A percentile compares a stretch with the other conserved stretches of the same genome.
Evolutionary conservation across 2,113 vertebrate genomes (phyloP).

Genomic region (Xerus inauris): DNA sequence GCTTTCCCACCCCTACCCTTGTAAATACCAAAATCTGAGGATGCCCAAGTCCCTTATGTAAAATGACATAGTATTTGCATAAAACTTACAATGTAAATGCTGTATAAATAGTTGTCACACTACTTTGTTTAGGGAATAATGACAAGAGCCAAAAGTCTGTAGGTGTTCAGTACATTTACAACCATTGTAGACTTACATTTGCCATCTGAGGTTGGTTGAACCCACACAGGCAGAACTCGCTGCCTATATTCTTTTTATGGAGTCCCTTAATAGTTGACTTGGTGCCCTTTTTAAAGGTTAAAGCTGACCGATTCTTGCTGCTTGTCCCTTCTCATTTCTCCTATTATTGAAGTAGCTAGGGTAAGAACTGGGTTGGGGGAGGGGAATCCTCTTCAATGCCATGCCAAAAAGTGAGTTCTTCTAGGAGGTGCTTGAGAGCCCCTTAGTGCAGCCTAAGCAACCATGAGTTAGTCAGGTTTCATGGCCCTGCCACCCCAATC

Average conservation of each 20-base stretch:
- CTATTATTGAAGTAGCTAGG: background rate
- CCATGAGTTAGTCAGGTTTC: rapidly evolving
- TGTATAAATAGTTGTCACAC: background rate
- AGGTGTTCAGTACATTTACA: background rate
- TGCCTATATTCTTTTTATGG: background rate
- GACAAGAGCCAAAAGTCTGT: background rate
- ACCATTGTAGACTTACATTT: background rate
- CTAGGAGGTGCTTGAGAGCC: background rate
- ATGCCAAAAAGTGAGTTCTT: background rate
- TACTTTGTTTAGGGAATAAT: background rate
- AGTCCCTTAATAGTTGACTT: background rate
- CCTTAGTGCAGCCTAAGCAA: background rate
- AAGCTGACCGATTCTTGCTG: background rate
- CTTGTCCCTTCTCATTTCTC: background rate
- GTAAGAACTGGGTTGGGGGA: background rate
- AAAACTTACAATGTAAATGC: background rate
- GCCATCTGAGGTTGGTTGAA: background rate
- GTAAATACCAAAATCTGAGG: background rate
- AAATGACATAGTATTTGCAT: background rate
- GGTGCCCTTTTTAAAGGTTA: background rate
- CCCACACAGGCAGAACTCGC: background rate
- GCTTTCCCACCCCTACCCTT: background rate
- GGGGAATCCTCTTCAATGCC: background rate
- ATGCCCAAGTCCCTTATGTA: background rate
- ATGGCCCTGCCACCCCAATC: background rate